Conservation (phyloP, 2,888 invertebrate species). For the Rambutsinella grinnellia region DNA sequence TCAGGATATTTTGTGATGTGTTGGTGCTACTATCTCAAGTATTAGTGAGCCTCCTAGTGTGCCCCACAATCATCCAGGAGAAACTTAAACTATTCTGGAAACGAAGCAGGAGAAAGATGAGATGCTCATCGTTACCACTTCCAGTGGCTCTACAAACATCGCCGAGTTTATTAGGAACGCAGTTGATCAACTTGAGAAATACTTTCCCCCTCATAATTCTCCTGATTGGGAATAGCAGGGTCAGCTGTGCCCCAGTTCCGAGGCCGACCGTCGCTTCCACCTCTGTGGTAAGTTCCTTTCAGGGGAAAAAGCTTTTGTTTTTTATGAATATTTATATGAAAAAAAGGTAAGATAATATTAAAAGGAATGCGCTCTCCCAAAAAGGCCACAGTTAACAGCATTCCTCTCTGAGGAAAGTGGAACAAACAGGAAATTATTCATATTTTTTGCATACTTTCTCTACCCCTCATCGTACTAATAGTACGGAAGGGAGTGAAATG, state of each 20-base stretch:
- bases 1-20: slow-evolving; percentile 55
- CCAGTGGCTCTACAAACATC: background rate
- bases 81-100: slow-evolving; percentile 34
- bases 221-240: slow-evolving; percentile 29
- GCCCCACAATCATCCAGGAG: too few relatives aligned
- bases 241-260: slow-evolving; percentile 35
- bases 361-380: background rate
- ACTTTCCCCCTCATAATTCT: slow-evolving; percentile 33
- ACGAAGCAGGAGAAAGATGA: slow-evolving; percentile 45
- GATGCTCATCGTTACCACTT: background rate
- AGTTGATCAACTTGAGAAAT: background rate
- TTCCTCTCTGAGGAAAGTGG: too few relatives aligned
- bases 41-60: slow-evolving; percentile 38
- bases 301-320: too few relatives aligned
- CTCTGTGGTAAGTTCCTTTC: slow-evolving; percentile 55
- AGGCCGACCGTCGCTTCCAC: slow-evolving; percentile 34
- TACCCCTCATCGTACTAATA: background rate
- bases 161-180: background rate
- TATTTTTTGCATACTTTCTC: slow-evolving; percentile 1
- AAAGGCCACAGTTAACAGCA: too few relatives aligned
- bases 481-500: slow-evolving; percentile 14
- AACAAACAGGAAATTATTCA: slow-evolving; percentile 17
- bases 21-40: slow-evolving; percentile 48
- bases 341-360: background rate
- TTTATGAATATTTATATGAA: background rate